A percentile compares a stretch with the other conserved stretches of the same genome.
Evolutionary conservation across 2,113 vertebrate genomes (phyloP).

Genomic region (Psammodynastes pulverulentus): DNA sequence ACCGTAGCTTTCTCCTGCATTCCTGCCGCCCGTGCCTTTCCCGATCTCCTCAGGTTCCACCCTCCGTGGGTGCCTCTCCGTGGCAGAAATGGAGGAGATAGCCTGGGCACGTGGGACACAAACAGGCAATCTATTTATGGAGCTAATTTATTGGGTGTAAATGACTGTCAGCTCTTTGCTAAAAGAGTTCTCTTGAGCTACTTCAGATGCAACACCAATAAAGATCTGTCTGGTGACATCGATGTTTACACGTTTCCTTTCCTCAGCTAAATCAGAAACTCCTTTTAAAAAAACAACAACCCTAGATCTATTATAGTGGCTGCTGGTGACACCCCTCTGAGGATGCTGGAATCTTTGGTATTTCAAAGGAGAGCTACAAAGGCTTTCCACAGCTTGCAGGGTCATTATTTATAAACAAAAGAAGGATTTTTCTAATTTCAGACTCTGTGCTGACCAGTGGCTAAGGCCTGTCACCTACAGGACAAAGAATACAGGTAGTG

Average conservation of each 20-base stretch:
- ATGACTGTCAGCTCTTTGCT: slow-evolving; percentile 13
- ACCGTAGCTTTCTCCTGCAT: too few species aligned
- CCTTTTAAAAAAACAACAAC: neutral
- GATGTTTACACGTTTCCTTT: neutral
- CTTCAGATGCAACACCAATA: neutral
- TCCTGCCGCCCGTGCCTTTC: too few species aligned
- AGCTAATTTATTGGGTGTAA: slow-evolving; percentile 13
- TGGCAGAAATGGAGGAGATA: too few species aligned
- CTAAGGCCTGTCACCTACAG: too few species aligned
- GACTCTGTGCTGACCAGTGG: too few species aligned
- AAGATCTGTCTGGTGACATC: neutral
- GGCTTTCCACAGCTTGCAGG: too few species aligned
- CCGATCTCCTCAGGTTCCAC: too few species aligned
- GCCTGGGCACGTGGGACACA: too few species aligned
- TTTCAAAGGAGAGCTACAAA: neutral
- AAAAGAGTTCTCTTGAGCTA: slow-evolving; percentile 14
- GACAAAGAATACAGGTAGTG: too few species aligned
- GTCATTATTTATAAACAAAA: too few species aligned
- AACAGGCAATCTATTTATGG: slow-evolving; percentile 20
- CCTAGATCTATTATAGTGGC: neutral
- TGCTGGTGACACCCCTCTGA: neutral
- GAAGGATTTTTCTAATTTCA: too few species aligned
- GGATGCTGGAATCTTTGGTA: neutral
- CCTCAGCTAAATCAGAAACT: neutral
- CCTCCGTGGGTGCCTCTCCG: too few species aligned